A percentile compares a stretch with the other conserved stretches of the same genome.
Conservation (phyloP, 2,888 invertebrate species). For the Hybos culiciformis region DNA sequence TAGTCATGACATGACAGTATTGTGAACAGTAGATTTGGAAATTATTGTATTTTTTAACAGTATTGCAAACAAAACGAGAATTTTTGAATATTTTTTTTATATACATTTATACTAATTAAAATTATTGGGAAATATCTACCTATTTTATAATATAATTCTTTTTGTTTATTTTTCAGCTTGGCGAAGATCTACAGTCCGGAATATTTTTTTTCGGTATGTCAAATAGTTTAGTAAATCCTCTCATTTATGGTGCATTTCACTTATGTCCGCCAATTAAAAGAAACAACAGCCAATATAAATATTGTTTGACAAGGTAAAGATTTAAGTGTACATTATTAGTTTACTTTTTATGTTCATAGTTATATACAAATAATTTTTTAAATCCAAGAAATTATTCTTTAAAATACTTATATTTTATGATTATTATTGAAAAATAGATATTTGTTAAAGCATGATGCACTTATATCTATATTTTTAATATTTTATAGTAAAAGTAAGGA, state of each 20-base stretch:
- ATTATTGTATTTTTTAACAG: too few species aligned
- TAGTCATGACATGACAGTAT: too few species aligned
- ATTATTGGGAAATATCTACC: not conserved
- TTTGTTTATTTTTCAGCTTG: slow-evolving; percentile 40
- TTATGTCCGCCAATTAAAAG: slow-evolving; percentile 50
- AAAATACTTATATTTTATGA: too few species aligned
- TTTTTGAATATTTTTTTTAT: not conserved
- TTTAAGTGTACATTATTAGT: not conserved
- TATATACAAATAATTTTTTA: slow-evolving; percentile 1
- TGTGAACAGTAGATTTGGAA: too few species aligned
- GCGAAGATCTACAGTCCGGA: slow-evolving; percentile 52
- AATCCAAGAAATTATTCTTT: slow-evolving; percentile 2
- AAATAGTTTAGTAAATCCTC: slow-evolving; percentile 71
- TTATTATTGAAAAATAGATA: too few species aligned
- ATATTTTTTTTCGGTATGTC: slow-evolving; percentile 80
- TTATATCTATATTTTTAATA: too few species aligned
- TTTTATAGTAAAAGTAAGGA: too few species aligned
- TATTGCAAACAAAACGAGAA: too few species aligned
- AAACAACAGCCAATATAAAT: slow-evolving; percentile 23
- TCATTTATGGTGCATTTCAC: slow-evolving; percentile 82
- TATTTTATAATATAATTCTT: slow-evolving; percentile 5
- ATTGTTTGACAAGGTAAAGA: slow-evolving; percentile 27
- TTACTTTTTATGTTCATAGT: not conserved
- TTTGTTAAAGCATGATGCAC: too few species aligned
- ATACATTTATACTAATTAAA: not conserved